Base-by-base conservation (phyloP, 2,888 invertebrate genomes). In the Sabellastarte sp. region DNA sequence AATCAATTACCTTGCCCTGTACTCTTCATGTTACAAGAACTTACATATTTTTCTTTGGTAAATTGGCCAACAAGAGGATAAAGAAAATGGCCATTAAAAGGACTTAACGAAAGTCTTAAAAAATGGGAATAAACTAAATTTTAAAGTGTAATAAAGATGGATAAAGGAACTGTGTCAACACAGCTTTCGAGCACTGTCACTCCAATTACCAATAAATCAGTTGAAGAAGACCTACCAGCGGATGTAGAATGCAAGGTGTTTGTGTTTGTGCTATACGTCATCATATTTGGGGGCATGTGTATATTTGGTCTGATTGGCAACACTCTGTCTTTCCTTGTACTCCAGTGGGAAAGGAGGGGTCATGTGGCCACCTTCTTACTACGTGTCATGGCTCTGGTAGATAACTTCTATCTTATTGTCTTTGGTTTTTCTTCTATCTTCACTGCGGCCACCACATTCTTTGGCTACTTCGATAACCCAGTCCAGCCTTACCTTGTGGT, bases 251-350 rank as follows among this genome's bases (percentile, higher is more conserved):
- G 71, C 63, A 59, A 50, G 3, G 15, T 58, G 24, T 68, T 68
- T 59, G 57, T 58, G 50, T 66, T 70, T 59, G 30, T 70, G 55
- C n/a, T 70, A n/a, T 65, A 64, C 32, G 63, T 66, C 3, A 58
- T 61, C 32, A 63, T 71, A 15, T 61, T 68, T 28, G 68, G 70
- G 0, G 26, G 60, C 20, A 58, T 71, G 51, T 65, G 65, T 28
- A 31, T 71, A 24, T 57, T 71, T 32, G 71, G 71, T 0, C 55
- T 71, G 59, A 60, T 70, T 10, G 72, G 72, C 2, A 72, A 72
- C 62, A 63, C 63, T 15, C 61, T 72, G n/a, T 68, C 69, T 57
- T 72, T 72, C 62, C 50, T 70, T 15, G 72, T 72, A 0, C 65
- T 72, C 1, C 64, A 64, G 24, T 66, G 71, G 69, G 70, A 70